These are phyloP conservation scores for Spialia ferax DNA, from an alignment of 2,888 invertebrate species.

Conservation along the genomic window DNA sequence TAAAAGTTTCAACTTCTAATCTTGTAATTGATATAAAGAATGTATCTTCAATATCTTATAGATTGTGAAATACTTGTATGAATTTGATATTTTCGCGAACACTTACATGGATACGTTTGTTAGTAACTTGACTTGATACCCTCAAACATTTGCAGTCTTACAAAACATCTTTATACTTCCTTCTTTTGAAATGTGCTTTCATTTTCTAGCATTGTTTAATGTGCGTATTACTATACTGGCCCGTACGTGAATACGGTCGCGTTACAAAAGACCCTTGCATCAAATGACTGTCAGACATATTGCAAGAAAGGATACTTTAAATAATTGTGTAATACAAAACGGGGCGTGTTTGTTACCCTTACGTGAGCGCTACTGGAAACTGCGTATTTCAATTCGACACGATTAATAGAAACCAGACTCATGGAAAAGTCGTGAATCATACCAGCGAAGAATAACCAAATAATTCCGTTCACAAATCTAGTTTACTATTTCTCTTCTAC, in stretches of 20 bases:
- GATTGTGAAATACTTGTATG: neutral
- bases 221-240: conserved; percentile 35
- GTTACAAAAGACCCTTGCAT: conserved; percentile 49
- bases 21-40: neutral
- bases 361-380: conserved; percentile 7
- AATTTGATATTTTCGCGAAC: neutral
- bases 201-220: conserved; percentile 2
- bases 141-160: neutral
- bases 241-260: conserved; percentile 50
- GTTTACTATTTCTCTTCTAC: neutral
- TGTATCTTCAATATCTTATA: neutral
- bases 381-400: conserved; percentile 26
- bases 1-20: neutral
- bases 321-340: conserved; percentile 23
- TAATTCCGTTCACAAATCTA: neutral
- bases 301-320: conserved; percentile 24
- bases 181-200: neutral
- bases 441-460: neutral
- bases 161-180: neutral
- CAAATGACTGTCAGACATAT: conserved; percentile 39
- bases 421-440: conserved; percentile 16
- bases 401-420: conserved; percentile 14
- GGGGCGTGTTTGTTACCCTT: conserved; percentile 12
- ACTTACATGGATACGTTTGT: neutral
- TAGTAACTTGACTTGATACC: neutral